Base-by-base conservation (phyloP, 2,113 vertebrate species). In the Butastur rufipennis region DNA sequence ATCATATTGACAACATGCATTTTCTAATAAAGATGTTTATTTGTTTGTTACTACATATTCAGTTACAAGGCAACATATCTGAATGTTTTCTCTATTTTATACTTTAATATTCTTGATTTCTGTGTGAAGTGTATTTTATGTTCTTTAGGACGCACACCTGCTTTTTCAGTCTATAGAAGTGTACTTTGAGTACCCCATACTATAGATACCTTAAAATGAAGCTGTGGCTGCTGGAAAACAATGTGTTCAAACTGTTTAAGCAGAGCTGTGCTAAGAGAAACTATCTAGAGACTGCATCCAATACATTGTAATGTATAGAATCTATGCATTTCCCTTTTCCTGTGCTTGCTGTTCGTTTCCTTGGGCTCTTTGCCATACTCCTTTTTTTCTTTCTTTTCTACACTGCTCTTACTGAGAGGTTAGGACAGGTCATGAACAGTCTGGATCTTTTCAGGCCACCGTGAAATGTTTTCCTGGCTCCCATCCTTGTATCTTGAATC, bases 301-400 rank as follows among this genome's bases (percentile, higher is more conserved):
- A 47, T 29, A 11, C 0, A 0, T 4, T 21, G 26, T 16, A 72
- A 10, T 1, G 0, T 31, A 43, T 8, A 32, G 17, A 45, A 68
- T 67, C 23, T 19, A 13, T 16, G 29, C 7, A 13, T 80, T 48
- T 52, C 26, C 31, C 26, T 53, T 45, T 42, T 62, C 31, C 27
- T 65, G 8, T 0, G 0, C 47, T 72, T 63, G 14, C 29, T 58
- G 5, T 66, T 48, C 0, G 4, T n/a, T 77, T 66, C 32, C 27
- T 38, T n/a, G n/a, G 18, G n/a, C 38, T 42, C 20, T n/a, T 16
- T 87, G 38, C 13, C 27, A 9, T 4, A 6, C 6, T 43, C 13
- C 9, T 2, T 47, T 59, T 75, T 42, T 22, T 14, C 8, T 75
- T 90, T 5, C 2, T 59, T 42, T 90, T 62, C 65, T 34, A 9